phyloP scores from a whole-genome alignment of 1,140 invertebrate species.

The Bactericera cockerelli region DNA sequence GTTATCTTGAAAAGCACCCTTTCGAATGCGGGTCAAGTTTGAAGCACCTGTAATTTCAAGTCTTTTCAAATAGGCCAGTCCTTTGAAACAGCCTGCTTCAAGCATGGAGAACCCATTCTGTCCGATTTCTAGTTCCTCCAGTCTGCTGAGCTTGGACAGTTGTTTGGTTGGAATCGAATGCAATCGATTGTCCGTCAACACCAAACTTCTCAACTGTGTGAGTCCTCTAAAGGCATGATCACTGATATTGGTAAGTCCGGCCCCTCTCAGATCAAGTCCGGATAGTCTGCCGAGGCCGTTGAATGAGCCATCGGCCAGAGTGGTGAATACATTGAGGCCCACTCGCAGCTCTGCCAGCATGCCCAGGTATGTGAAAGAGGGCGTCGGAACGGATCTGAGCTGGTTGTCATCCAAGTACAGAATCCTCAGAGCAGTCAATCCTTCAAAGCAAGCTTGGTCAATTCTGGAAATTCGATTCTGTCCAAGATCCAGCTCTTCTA shows the following conservation, averaged over 20 bases:
- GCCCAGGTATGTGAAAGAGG: conserved; percentile 49
- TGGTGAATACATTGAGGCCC: conserved; percentile 61
- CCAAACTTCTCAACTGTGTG: conserved; percentile 49
- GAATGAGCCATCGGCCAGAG: conserved; percentile 56
- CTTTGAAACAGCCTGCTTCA: conserved; percentile 52
- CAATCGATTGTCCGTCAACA: conserved; percentile 62
- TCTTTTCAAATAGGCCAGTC: conserved; percentile 53
- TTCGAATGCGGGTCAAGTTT: conserved; percentile 48
- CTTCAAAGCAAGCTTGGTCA: conserved; percentile 59
- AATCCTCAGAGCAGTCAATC: conserved; percentile 52
- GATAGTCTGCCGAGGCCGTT: conserved; percentile 52
- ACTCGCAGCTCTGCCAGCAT: conserved; percentile 67
- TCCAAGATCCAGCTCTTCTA: conserved; percentile 74
- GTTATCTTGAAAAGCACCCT: conserved; percentile 60
- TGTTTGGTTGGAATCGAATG: conserved; percentile 55
- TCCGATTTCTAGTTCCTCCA: conserved; percentile 64
- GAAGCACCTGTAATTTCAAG: conserved; percentile 60
- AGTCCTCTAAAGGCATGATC: conserved; percentile 57
- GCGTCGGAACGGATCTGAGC: conserved; percentile 52
- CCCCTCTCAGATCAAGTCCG: conserved; percentile 61
- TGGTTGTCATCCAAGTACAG: conserved; percentile 75
- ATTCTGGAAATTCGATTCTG: conserved; percentile 70
- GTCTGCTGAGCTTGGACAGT: conserved; percentile 44
- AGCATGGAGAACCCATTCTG: conserved; percentile 61
- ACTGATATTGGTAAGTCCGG: conserved; percentile 57